A percentile compares a stretch with the other conserved stretches of the same genome.
phyloP scores from a whole-genome alignment of 2,797 vertebrate species.

The Menidia menidia region DNA sequence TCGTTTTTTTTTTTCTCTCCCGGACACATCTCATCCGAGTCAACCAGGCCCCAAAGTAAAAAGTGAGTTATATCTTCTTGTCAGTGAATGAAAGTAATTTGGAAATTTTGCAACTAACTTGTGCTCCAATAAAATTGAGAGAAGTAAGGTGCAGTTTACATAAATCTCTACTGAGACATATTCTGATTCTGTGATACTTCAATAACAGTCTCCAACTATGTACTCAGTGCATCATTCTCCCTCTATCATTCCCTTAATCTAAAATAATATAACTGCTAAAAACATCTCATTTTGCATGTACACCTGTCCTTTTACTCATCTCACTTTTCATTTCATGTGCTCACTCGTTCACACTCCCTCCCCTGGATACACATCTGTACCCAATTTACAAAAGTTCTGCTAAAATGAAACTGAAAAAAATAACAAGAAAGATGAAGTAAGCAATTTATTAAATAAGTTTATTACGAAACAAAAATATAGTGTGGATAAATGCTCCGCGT shows the following conservation, averaged over 20 bases:
- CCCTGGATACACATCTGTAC: not conserved
- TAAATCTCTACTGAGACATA: conserved; percentile 61
- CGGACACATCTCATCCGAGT: conserved; percentile 13
- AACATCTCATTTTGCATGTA: conserved; percentile 48
- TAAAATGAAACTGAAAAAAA: not conserved
- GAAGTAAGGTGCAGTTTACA: conserved; percentile 48
- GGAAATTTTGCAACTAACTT: conserved; percentile 42
- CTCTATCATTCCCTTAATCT: conserved; percentile 58
- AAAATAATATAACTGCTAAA: conserved; percentile 60
- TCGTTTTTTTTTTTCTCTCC: conserved; percentile 13
- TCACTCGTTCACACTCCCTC: conserved; percentile 13
- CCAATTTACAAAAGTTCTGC: not conserved
- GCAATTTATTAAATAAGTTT: not conserved
- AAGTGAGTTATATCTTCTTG: conserved; percentile 32
- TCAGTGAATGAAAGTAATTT: conserved; percentile 43
- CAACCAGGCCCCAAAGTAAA: conserved; percentile 34
- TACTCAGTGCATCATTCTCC: conserved; percentile 57
- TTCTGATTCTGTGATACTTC: conserved; percentile 64
- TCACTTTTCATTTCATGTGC: not conserved
- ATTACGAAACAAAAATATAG: not conserved
- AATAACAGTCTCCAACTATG: conserved; percentile 57
- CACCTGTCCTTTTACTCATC: conserved; percentile 16
- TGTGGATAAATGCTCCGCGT: not conserved
- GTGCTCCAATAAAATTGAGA: conserved; percentile 54
- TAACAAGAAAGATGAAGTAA: too few species aligned